Base-by-base conservation (phyloP, 2,113 vertebrate species). In the Agelaius tricolor region DNA sequence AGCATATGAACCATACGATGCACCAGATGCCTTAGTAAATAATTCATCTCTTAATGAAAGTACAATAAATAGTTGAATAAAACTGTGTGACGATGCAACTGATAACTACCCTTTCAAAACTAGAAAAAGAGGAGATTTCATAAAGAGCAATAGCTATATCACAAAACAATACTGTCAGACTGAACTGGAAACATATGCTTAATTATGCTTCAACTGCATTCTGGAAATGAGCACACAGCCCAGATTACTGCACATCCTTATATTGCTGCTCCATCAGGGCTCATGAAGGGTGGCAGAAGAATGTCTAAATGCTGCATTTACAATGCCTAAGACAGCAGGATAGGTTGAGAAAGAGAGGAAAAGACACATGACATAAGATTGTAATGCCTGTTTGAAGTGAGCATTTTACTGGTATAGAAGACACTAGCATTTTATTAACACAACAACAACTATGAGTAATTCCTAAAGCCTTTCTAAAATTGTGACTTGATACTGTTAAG, bases 11-110 rank as follows among this genome's bases (percentile, higher is more conserved):
- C 73, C 89, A 96, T 95, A 95, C 87, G 94, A 93, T 1, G 1
- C 43, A 92, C 87, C 96, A 97, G 93, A 96, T 96, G 95, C 69
- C 71, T 94, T 63, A 77, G 73, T 93, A 97, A 97, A 96, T 93
- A 95, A 93, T 94, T 85, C 52, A 80, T 94, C 73, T 89, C 92
- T 93, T 90, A 96, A 91, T 62, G 74, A 95, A 87, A 89, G 54
- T 81, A 93, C 68, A 62, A 86, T 91, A 94, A 96, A 81, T 72
- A 89, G 84, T 61, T 90, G 84, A 84, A 94, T 91, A 90, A 89
- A 93, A 75, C 27, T 55, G 46, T 57, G 61, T 84, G 68, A 67
- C 30, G 39, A 97, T 89, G 33, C 44, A 89, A 87, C 31, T 62
- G 71, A 67, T 79, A 91, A 94, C 61, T 68, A 89, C 24, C 57